Base-by-base conservation (phyloP, 2,113 vertebrate genomes). In the Perca flavescens region DNA sequence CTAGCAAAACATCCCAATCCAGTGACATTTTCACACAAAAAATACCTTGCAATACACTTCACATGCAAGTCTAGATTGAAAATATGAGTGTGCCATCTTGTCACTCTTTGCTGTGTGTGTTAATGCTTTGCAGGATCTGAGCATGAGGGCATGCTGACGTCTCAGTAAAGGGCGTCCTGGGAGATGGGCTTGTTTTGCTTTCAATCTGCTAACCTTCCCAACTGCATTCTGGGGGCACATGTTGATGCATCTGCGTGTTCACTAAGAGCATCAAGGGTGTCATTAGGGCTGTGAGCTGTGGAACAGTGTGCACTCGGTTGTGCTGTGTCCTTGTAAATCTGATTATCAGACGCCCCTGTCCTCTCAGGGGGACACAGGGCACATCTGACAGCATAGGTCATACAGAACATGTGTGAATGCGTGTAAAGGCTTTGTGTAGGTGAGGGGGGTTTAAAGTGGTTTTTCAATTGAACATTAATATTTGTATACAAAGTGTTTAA, bases 301-400 rank as follows among this genome's bases (percentile, higher is more conserved):
- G 71, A 80, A 58, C 49, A 22, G 22, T 65, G 52, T 67, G 82
- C 74, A 54, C 82, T 73, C 62, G 3, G 28, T 60, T 68, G 74
- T 67, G 50, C 49, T 62, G 63, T 69, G 87, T 65, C 86, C 86
- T 89, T 92, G 84, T 83, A 87, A 88, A 88, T 78, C 15, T 64
- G 68, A 89, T 87, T 77, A 85, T 79, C 65, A 63, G 70, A 71
- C 22, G 21, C 15, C 28, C 57, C 13, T 28, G 16, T 63, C 69
- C 66, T 68, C 78, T 40, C 43, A 1, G 19, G 77, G 87, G 85
- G 61, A n/a, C 16, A n/a, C 36, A 54, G 36, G 73, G 65, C 80
- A 2, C 56, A 73, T 88, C 80, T 79, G 89, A 79, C 88, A 85
- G 34, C 82, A 78, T 74, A 76, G 82, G 78, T 84, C 77, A 75